Conservation (phyloP, 2,797 vertebrate genomes). For the Carapus acus region DNA sequence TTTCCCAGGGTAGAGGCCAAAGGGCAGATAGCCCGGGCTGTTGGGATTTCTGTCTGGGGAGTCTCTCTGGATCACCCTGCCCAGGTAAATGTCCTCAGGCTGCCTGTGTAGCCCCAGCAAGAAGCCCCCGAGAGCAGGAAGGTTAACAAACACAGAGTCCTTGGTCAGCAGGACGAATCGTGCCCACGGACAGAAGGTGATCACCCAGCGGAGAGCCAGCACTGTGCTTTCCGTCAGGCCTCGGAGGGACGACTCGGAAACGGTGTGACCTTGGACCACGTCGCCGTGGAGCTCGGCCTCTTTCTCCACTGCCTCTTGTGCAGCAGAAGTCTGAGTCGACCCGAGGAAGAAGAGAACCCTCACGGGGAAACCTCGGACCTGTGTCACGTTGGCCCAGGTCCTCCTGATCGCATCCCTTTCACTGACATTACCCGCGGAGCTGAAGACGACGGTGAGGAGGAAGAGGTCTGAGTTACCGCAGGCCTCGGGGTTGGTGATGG, state of each 20-base stretch:
- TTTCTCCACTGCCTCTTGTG: constrained; percentile 60
- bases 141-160: constrained; percentile 77
- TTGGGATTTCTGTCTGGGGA: constrained; percentile 72
- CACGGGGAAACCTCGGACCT: constrained; percentile 53
- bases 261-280: constrained; percentile 55
- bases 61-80: constrained; percentile 76
- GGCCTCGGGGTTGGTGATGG: constrained; percentile 52
- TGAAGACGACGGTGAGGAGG: constrained; percentile 79
- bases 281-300: constrained; percentile 52
- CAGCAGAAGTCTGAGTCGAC: constrained; percentile 48
- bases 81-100: constrained; percentile 81
- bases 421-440: constrained; percentile 71
- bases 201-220: constrained; percentile 77
- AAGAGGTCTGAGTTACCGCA: constrained; percentile 77
- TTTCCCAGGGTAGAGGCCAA: constrained; percentile 68
- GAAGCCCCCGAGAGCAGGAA: constrained; percentile 74
- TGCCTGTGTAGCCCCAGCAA: constrained; percentile 76
- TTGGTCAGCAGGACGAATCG: constrained; percentile 80
- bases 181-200: constrained; percentile 80
- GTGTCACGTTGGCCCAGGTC: constrained; percentile 82
- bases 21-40: constrained; percentile 70
- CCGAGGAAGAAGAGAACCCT: constrained; percentile 62
- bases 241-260: constrained; percentile 62
- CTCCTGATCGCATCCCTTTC: constrained; percentile 75
- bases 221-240: constrained; percentile 70